These are phyloP conservation scores for Propithecus perrieri DNA, from an alignment of 2,797 vertebrate genomes.

Conservation along the genomic window DNA sequence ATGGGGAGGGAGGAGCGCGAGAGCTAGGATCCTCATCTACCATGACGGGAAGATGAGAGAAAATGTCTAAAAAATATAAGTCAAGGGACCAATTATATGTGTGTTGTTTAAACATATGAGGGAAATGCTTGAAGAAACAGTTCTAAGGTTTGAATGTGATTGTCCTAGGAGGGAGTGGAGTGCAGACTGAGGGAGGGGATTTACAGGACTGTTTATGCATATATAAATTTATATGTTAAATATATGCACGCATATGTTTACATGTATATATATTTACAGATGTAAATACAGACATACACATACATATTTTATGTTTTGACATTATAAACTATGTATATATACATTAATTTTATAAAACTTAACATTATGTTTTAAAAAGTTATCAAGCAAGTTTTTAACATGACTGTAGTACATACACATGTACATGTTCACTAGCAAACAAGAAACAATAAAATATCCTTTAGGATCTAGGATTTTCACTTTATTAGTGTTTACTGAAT, in stretches of 20 bases:
- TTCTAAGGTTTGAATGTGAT: background rate
- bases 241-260: background rate
- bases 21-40: background rate
- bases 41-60: background rate
- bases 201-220: background rate
- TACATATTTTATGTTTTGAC: background rate
- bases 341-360: background rate
- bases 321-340: too few relatives aligned
- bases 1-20: background rate
- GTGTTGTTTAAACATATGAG: background rate
- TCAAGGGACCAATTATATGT: background rate
- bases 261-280: background rate
- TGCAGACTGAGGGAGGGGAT: background rate
- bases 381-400: background rate
- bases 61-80: background rate
- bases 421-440: background rate
- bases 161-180: background rate
- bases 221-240: background rate
- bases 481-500: background rate
- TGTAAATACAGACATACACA: background rate
- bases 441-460: background rate
- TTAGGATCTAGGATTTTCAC: background rate
- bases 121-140: background rate
- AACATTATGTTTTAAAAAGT: background rate
- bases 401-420: background rate